Base-by-base conservation (phyloP, 2,888 invertebrate genomes). In the Agonopterix alstromeriana region DNA sequence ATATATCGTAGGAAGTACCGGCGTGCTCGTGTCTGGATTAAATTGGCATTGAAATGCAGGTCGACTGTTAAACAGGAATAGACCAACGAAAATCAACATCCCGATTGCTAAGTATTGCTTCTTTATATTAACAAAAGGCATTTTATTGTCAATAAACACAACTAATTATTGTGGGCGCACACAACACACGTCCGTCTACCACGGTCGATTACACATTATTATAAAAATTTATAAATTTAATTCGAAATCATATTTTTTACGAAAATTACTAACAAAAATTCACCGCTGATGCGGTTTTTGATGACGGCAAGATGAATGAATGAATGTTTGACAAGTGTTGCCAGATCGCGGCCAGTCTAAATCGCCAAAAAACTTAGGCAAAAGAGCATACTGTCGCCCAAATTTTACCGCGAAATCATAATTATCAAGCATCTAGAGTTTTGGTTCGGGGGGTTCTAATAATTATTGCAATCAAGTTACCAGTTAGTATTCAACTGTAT, bases 1-100 rank as follows among this genome's bases (percentile, higher is more conserved):
- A 77, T 96, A 98, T 58, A 98, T 95, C 36, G 90, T 93, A 36
- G 96, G 95, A 53, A 90, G 65, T 56, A 86, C 27, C 7, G 27
- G 80, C 35, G 77, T 70, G 54, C 73, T 67, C 41, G 67, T 65
- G 56, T 82, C 82, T 52, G 72, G 65, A 54, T 70, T 73, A 56
- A 85, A 77, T 58, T 86, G 87, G 54, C 88, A 88, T 70, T 85
- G 88, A 56, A 85, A 77, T 41, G 77, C 78, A 36, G 88, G 87
- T 56, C 70, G 79, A 52, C 68, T 82, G 60, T 86, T 86, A 58
- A 88, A 82, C 58, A 88, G 70, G 76, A 88, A 87, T 59, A 88
- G 68, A 52, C 77, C 63, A 48, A 87, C 73, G 65, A 85, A 88
- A 64, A 88, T 55, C 63, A 88, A 75, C 83, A 88, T 84, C 57